Evolutionary conservation across 2,797 vertebrate genomes (phyloP).

Genomic region (Silurus aristotelis): DNA sequence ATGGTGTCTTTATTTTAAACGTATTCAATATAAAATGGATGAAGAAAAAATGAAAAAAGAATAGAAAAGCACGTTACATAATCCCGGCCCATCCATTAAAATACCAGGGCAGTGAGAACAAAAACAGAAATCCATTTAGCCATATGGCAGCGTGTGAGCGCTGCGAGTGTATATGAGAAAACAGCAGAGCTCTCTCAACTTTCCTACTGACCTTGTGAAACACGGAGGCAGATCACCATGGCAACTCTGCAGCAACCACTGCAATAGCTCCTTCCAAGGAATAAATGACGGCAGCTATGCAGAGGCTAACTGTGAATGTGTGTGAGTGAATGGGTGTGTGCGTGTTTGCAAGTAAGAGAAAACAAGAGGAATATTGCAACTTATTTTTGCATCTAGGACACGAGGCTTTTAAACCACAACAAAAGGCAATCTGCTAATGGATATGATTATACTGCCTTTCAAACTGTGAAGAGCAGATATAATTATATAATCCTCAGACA

Average conservation of each 20-base stretch:
- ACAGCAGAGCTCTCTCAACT: slow-evolving; percentile 62
- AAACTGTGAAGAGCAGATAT: slow-evolving; percentile 28
- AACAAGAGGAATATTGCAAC: slow-evolving; percentile 25
- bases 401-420: slow-evolving; percentile 34
- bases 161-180: slow-evolving; percentile 25
- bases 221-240: slow-evolving; percentile 72
- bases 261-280: slow-evolving; percentile 60
- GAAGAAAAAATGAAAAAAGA: background rate
- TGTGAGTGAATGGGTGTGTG: background rate
- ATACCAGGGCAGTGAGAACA: background rate
- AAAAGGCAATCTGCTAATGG: slow-evolving; percentile 41
- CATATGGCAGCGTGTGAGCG: slow-evolving; percentile 33
- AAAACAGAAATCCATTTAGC: slow-evolving; percentile 41
- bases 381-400: slow-evolving; percentile 36
- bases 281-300: slow-evolving; percentile 56
- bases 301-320: slow-evolving; percentile 32
- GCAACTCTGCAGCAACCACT: slow-evolving; percentile 69
- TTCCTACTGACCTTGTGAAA: slow-evolving; percentile 64
- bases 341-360: slow-evolving; percentile 4
- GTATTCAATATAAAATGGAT: background rate
- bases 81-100: slow-evolving; percentile 26
- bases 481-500: slow-evolving; percentile 45
- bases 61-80: slow-evolving; percentile 20
- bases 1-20: background rate
- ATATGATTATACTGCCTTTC: slow-evolving; percentile 14